Evolutionary conservation across 2,888 invertebrate genomes (phyloP), one percentile per base, ranked within the genome.

Genomic region (Brenthis ino): DNA sequence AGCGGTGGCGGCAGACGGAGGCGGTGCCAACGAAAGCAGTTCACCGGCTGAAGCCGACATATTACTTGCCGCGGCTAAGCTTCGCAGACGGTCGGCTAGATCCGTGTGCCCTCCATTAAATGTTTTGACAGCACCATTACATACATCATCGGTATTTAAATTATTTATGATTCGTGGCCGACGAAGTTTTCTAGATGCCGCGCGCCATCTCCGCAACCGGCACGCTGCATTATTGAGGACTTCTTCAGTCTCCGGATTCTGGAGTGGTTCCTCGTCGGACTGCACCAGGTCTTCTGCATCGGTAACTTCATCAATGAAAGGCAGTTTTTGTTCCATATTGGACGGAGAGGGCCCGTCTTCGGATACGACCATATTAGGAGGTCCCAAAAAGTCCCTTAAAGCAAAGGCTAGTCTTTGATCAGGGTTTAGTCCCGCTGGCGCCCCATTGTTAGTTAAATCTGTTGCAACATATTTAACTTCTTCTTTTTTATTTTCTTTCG

Each of bases 121-220:
- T 20, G 75, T 77, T 68, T 84, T 85, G 60, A 76, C 78, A 8
- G 75, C 71, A 63, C 79, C 80, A 16, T 83, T 79, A 3, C 85
- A 85, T 56, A 85, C 85, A 47, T 84, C 86, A 55, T 79, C 81
- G 4, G 85, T 83, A 75, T 85, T 86, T 67, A 92, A 84, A 73
- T 94, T 93, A 78, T 94, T 93, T 63, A 93, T 93, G 53, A 85
- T 94, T 76, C 86, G 82, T 74, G 83, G 94, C 75, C 85, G 89
- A 1, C 92, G 88, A 50, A 94, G 83, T 76, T 93, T 92, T 58
- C 94, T 84, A 16, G 94, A 90, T 3, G 93, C 89, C 57, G 93
- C 93, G 51, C 93, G 90, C 86, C 94, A 93, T 58, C 93, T 82
- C 72, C 91, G 87, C 78, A 94, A 82, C 66, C 93, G 87, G 74